phyloP scores from a whole-genome alignment of 2,113 vertebrate genomes.

The Limanda limanda region DNA sequence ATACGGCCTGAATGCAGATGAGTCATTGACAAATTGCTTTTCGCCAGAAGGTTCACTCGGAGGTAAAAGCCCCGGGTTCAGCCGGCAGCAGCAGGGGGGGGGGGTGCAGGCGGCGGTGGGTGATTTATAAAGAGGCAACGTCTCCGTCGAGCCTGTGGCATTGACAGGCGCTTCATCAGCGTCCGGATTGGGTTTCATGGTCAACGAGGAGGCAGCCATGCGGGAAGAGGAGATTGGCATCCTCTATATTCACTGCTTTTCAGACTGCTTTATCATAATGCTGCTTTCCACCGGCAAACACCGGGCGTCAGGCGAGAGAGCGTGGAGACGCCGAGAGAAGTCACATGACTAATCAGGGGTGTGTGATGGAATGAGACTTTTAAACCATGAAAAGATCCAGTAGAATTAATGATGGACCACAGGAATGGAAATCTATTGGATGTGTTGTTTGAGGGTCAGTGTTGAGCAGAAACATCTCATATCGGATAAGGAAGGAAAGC shows the following conservation, averaged over 20 bases:
- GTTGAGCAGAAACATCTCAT: too few species aligned
- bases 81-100: conserved; percentile 23
- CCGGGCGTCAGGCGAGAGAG: not conserved
- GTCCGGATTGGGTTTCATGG: conserved; percentile 69
- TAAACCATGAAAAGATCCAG: not conserved
- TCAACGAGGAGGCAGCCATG: conserved; percentile 68
- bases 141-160: conserved; percentile 56
- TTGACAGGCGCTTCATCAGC: conserved; percentile 74
- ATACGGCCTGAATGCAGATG: conserved; percentile 76
- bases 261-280: not conserved
- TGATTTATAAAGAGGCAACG: conserved; percentile 73
- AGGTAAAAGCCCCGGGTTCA: conserved; percentile 64
- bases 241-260: conserved; percentile 26
- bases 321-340: not conserved
- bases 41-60: conserved; percentile 65
- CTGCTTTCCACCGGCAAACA: conserved; percentile 19
- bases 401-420: not conserved
- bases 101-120: not conserved
- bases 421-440: too few species aligned
- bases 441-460: too few species aligned
- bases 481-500: too few species aligned
- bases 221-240: conserved; percentile 51
- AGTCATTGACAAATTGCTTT: conserved; percentile 74
- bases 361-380: not conserved
- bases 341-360: too few species aligned